These are phyloP conservation scores for Astropecten irregularis DNA, from an alignment of 53 echinoderm and acorn worm species.

Conservation along the genomic window DNA sequence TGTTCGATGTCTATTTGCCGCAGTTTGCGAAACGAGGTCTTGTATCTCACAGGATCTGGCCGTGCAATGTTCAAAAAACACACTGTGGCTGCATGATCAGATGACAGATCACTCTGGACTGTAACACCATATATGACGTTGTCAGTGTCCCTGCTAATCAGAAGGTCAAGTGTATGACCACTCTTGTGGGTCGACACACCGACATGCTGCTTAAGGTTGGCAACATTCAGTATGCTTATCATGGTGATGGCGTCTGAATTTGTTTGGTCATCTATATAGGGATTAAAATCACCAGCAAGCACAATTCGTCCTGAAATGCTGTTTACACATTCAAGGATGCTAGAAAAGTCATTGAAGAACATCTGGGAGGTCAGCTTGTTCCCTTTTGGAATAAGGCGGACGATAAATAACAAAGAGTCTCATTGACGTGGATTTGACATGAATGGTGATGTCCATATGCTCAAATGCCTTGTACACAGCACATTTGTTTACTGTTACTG, in stretches of 20 bases:
- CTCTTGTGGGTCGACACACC: conserved; percentile 35
- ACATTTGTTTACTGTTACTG: neutral
- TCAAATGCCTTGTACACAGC: conserved; percentile 1
- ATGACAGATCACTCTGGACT: conserved; percentile 34
- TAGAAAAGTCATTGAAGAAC: conserved; percentile 34
- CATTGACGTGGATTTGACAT: conserved; percentile 6
- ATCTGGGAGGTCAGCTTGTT: conserved; percentile 25
- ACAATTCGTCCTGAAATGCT: conserved; percentile 17
- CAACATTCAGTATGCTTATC: conserved; percentile 5
- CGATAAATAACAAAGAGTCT: conserved; percentile 29
- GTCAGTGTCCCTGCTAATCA: conserved; percentile 39
- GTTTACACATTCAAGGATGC: neutral
- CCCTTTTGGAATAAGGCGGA: conserved; percentile 28
- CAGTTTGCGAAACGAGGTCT: conserved; percentile 3
- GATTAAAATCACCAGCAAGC: too few species aligned
- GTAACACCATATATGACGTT: conserved; percentile 15
- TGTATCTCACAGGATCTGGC: conserved; percentile 21
- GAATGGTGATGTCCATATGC: conserved; percentile 19
- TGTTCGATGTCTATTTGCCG: conserved; percentile 34
- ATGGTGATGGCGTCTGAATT: too few species aligned
- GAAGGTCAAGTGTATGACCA: conserved; percentile 61
- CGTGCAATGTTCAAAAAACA: conserved; percentile 42
- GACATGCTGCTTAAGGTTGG: conserved; percentile 42
- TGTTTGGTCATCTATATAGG: too few species aligned
- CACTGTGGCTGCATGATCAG: conserved; percentile 40